Percentiles rank a stretch among this genome's conserved stretches.
phyloP scores from a whole-genome alignment of 2,113 vertebrate genomes.

The Grus americana region DNA sequence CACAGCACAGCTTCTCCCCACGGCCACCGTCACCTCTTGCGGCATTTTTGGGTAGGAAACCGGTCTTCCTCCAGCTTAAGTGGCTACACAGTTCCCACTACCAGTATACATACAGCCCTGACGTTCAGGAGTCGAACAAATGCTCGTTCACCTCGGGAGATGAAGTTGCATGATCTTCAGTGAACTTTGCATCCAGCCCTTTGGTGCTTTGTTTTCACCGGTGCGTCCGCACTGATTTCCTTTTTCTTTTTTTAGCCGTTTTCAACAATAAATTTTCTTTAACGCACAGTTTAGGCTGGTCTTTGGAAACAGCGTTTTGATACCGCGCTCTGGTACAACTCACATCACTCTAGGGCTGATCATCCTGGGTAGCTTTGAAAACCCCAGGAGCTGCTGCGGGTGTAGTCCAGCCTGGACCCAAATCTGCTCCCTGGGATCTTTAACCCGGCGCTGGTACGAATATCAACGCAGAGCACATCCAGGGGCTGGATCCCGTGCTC shows the following conservation, averaged over 20 bases:
- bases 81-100: rapidly evolving
- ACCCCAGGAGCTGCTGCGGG: not conserved
- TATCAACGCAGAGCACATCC: not conserved
- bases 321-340: not conserved
- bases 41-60: rapidly evolving
- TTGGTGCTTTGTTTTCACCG: rapidly evolving
- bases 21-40: not conserved
- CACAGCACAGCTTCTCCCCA: not conserved
- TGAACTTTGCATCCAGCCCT: not conserved
- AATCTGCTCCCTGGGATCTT: not conserved
- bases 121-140: not conserved
- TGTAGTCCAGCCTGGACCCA: not conserved
- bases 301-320: not conserved
- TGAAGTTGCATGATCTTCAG: rapidly evolving
- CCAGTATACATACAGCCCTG: rapidly evolving
- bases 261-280: not conserved
- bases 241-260: not conserved
- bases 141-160: rapidly evolving
- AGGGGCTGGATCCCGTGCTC: not conserved
- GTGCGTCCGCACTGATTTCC: rapidly evolving
- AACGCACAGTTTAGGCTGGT: rapidly evolving
- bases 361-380: not conserved
- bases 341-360: rapidly evolving
- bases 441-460: rapidly evolving
- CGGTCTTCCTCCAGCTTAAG: not conserved